Evolutionary conservation across 2,888 invertebrate genomes (phyloP).

Genomic region (Drosophila neonasuta): DNA sequence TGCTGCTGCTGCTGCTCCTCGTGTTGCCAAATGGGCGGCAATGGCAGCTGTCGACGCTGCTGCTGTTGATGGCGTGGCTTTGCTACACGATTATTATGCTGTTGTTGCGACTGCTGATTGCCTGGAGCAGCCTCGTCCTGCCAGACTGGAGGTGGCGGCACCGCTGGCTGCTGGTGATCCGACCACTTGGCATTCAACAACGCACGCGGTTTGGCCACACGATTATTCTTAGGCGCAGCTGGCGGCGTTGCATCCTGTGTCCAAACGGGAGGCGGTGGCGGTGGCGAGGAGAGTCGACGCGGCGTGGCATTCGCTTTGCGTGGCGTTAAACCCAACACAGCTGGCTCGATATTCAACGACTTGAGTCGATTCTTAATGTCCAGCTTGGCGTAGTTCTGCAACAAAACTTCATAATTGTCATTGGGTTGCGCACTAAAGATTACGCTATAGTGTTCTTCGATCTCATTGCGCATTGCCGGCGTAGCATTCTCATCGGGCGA

Average conservation of each 20-base stretch:
- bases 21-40: constrained; percentile 21
- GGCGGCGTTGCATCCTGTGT: constrained; percentile 16
- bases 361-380: constrained; percentile 71
- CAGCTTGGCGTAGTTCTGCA: constrained; percentile 70
- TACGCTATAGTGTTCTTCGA: constrained; percentile 83
- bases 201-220: constrained; percentile 18
- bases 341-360: constrained; percentile 70
- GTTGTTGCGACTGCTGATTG: constrained; percentile 25
- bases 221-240: constrained; percentile 9
- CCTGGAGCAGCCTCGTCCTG: constrained; percentile 42
- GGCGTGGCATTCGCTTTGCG: constrained; percentile 32
- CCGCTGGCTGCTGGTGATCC: constrained; percentile 34
- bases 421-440: constrained; percentile 83
- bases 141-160: constrained; percentile 46
- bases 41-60: constrained; percentile 17
- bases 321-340: constrained; percentile 63
- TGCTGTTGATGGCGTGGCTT: constrained; percentile 21
- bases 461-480: constrained; percentile 82
- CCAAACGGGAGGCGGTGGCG: constrained; percentile 34
- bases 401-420: constrained; percentile 75
- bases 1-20: background rate
- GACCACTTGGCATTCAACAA: constrained; percentile 19
- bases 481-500: constrained; percentile 80
- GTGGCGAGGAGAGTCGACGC: constrained; percentile 29
- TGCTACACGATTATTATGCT: constrained; percentile 11